Base-by-base conservation (phyloP, 2,797 vertebrate species). In the Hylomyscus alleni region DNA sequence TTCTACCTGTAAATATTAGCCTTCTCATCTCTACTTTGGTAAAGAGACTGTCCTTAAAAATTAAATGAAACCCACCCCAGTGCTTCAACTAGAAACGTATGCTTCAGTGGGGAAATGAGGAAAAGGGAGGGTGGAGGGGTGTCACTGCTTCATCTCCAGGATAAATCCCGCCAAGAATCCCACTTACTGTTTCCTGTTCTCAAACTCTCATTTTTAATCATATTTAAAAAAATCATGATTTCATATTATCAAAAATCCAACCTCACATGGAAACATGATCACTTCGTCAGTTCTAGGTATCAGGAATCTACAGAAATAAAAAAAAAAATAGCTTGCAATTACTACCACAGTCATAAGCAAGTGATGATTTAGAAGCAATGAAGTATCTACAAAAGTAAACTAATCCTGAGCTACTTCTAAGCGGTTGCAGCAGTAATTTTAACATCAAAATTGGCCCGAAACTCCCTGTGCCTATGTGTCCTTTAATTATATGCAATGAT, bases 391-490 rank as follows among this genome's bases (percentile, higher is more conserved):
- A 86, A 65, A 65, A 85, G 11, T 85, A 83, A 94, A 62, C 34
- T n/a, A 83, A 78, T 47, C n/a, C 26, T 6, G 69, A 69, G 22
- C 60, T 89, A 29, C 67, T 87, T 95, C 29, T 90, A 73, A 94
- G 54, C 62, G n/a, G 24, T 75, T 95, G n/a, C 10, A 93, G 76
- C 83, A 13, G 31, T 60, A 50, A 58, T 29, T 34, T 50, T 90
- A 29, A 65, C 22, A 76, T 73, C 11, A 90, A 93, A 89, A 62
- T 84, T 82, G 31, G 11, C 76, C 10, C 20, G 14, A 34, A 78
- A 76, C 20, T 78, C 90, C 91, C 54, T 91, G 15, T 87, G 81
- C 13, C 40, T 76, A 8, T 24, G 3, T 77, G 82, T 56, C 31
- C 47, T 72, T 56, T 29, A 31, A 56, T 26, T 91, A 13, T 47